Evolutionary conservation across 2,113 vertebrate genomes (phyloP).

Genomic region (Prolemur simus): DNA sequence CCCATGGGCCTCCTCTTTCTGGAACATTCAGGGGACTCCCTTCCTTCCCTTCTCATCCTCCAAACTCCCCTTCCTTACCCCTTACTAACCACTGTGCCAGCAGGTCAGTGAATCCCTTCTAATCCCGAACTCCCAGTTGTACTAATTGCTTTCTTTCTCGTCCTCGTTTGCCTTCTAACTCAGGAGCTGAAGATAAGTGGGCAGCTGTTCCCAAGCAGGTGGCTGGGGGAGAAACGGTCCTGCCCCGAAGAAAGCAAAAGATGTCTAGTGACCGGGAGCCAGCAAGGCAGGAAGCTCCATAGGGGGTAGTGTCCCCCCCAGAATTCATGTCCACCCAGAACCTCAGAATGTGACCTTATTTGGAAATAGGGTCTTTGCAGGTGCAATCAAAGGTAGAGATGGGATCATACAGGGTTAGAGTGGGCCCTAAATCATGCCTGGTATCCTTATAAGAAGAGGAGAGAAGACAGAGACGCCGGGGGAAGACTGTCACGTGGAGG

Average conservation of each 20-base stretch:
- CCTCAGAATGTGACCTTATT: background rate
- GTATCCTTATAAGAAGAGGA: background rate
- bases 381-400: background rate
- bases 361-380: background rate
- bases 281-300: background rate
- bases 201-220: conserved; percentile 40
- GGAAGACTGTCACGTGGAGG: background rate
- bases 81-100: background rate
- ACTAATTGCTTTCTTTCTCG: conserved; percentile 56
- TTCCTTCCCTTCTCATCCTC: background rate
- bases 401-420: background rate
- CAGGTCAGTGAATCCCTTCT: conserved; percentile 49
- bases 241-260: background rate
- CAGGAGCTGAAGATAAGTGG: conserved; percentile 27
- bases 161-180: conserved; percentile 53
- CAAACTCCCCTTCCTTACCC: background rate
- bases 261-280: background rate
- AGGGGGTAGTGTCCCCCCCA: background rate
- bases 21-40: background rate
- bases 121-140: background rate
- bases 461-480: background rate
- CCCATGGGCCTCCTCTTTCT: background rate
- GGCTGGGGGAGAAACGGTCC: background rate
- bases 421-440: background rate
- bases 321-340: background rate